Percentiles rank a stretch among this genome's conserved stretches.
These are phyloP conservation scores for Pycnonotus jocosus DNA, from an alignment of 2,113 vertebrate species.

Conservation along the genomic window DNA sequence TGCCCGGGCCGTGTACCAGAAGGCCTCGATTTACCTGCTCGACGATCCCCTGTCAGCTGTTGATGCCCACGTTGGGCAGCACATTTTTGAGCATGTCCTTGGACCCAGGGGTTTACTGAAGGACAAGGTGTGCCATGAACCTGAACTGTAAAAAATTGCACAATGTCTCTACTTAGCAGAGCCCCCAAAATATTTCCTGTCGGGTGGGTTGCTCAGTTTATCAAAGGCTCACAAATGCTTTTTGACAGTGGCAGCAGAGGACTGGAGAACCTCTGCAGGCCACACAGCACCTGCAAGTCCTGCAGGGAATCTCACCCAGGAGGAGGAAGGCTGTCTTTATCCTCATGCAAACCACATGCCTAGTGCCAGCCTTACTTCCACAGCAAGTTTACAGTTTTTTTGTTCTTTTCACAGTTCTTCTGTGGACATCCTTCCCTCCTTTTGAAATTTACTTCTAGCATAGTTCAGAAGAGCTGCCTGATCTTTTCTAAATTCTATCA, in stretches of 20 bases:
- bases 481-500: neutral
- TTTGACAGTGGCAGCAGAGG: neutral
- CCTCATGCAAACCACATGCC: neutral
- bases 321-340: neutral
- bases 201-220: neutral
- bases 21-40: conserved; percentile 83
- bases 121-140: conserved; percentile 76
- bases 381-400: neutral
- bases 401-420: neutral
- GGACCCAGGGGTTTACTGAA: conserved; percentile 86
- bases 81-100: conserved; percentile 88
- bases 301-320: neutral
- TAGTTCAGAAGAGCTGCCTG: neutral
- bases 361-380: neutral
- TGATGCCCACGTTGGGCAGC: conserved; percentile 86
- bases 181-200: neutral
- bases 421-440: neutral
- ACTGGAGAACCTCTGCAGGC: neutral
- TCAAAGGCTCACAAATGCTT: neutral
- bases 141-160: neutral
- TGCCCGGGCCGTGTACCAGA: conserved; percentile 88
- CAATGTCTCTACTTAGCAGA: neutral
- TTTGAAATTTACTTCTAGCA: neutral
- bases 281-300: neutral
- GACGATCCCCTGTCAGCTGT: conserved; percentile 92